Conservation (phyloP, 2,888 invertebrate species). For the Chydorus sphaericus region DNA sequence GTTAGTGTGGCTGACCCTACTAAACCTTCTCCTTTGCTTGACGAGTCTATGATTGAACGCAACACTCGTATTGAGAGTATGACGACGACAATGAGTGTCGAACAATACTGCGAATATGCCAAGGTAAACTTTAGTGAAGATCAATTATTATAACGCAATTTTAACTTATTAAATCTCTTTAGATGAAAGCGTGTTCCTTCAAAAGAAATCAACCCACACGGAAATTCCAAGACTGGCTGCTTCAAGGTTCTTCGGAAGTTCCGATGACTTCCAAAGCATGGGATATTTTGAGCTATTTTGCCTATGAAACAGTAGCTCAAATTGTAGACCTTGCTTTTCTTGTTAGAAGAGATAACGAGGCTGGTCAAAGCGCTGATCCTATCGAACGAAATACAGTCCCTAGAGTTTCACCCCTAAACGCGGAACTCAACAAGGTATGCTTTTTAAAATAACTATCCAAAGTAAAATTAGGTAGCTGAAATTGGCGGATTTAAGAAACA, state of each 20-base stretch:
- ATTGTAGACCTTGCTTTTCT: slow-evolving; percentile 70
- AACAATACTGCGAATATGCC: slow-evolving; percentile 55
- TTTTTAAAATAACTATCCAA: not conserved
- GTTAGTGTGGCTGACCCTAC: slow-evolving; percentile 20
- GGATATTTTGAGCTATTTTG: slow-evolving; percentile 67
- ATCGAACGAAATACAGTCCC: slow-evolving; percentile 24
- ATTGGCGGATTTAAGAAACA: too few species aligned
- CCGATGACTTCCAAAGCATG: slow-evolving; percentile 39
- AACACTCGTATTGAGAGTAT: slow-evolving; percentile 26
- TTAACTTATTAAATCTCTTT: not conserved
- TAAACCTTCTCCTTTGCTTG: slow-evolving; percentile 27
- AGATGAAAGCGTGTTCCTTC: slow-evolving; percentile 46
- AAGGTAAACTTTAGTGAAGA: not conserved
- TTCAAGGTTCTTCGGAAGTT: slow-evolving; percentile 30
- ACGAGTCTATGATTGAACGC: slow-evolving; percentile 32
- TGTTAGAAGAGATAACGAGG: slow-evolving; percentile 48
- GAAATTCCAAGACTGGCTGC: slow-evolving; percentile 32
- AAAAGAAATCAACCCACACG: slow-evolving; percentile 38
- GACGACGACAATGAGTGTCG: slow-evolving; percentile 26
- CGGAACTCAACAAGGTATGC: slow-evolving; percentile 19
- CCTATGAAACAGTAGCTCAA: slow-evolving; percentile 80
- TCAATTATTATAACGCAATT: too few species aligned
- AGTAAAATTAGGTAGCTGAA: too few species aligned
- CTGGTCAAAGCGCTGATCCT: slow-evolving; percentile 24
- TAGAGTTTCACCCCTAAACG: slow-evolving; percentile 19